A percentile compares a stretch with the other conserved stretches of the same genome.
Evolutionary conservation across 2,797 vertebrate species (phyloP).

Genomic region (Lacerta viridis): DNA sequence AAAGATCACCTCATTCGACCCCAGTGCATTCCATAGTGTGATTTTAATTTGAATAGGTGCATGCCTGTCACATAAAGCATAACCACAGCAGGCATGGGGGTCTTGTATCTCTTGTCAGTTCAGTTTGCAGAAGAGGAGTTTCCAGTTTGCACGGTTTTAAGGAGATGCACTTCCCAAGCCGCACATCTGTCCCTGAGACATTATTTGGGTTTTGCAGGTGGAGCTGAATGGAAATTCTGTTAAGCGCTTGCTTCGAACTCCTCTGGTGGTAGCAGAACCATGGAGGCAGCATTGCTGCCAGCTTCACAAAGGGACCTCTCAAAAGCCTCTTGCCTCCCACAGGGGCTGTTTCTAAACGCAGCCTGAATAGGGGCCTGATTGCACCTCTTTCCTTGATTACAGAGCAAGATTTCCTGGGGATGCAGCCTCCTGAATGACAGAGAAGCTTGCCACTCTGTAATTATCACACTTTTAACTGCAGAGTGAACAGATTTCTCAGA

Average conservation of each 20-base stretch:
- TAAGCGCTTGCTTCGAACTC: constrained; percentile 45
- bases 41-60: background rate
- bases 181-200: background rate
- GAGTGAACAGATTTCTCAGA: constrained; percentile 76
- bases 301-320: constrained; percentile 67
- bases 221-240: constrained; percentile 44
- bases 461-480: constrained; percentile 81
- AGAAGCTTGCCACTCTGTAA: constrained; percentile 80
- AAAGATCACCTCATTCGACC: background rate
- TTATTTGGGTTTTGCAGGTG: constrained; percentile 37
- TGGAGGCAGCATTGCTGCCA: constrained; percentile 47
- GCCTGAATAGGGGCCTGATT: constrained; percentile 86
- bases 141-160: background rate
- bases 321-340: constrained; percentile 74
- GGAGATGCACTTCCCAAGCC: background rate
- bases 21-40: background rate
- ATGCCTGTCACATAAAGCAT: background rate
- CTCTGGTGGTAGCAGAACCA: constrained; percentile 56
- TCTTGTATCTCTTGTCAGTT: background rate
- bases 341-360: constrained; percentile 82
- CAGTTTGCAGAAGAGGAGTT: background rate
- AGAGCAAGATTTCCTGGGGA: constrained; percentile 83
- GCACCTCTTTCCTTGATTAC: constrained; percentile 85
- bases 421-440: constrained; percentile 82
- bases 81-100: background rate